These are phyloP conservation scores for Habropoda laboriosa DNA, from an alignment of 1,140 invertebrate species.

Conservation along the genomic window DNA sequence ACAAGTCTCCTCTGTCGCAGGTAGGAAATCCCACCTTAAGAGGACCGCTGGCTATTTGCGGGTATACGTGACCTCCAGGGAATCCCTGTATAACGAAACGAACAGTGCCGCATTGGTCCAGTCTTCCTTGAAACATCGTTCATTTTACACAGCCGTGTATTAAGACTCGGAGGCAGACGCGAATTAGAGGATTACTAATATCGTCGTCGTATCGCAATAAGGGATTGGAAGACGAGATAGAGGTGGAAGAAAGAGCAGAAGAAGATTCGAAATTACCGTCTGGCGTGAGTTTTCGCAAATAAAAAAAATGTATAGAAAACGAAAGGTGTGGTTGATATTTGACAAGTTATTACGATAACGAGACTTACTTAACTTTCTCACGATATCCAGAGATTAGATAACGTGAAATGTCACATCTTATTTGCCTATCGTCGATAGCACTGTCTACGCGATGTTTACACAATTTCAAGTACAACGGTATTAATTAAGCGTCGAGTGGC, in stretches of 20 bases:
- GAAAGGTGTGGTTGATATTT: too few relatives aligned
- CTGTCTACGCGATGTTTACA: not conserved
- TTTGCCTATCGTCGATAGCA: not conserved
- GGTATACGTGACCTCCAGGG: conserved; percentile 42
- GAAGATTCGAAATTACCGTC: not conserved
- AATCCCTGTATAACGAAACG: conserved; percentile 53
- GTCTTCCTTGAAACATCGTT: conserved; percentile 43
- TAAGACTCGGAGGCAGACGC: not conserved
- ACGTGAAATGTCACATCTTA: not conserved
- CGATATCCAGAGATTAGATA: conserved; percentile 41
- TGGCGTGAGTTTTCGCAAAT: not conserved
- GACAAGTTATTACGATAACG: too few relatives aligned
- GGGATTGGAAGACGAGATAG: too few relatives aligned
- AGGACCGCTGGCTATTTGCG: conserved; percentile 30
- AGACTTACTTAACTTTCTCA: too few relatives aligned
- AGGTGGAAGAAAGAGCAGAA: too few relatives aligned
- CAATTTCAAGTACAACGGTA: not conserved
- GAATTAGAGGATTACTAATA: not conserved
- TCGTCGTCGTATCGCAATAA: not conserved
- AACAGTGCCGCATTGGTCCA: conserved; percentile 37
- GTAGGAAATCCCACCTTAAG: too few relatives aligned
- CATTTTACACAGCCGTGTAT: conserved; percentile 3
- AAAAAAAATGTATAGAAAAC: not conserved
- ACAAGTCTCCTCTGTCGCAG: too few relatives aligned
- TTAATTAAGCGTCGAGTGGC: not conserved